phyloP scores from a whole-genome alignment of 1,140 invertebrate species.

The Parapsyche elsis region DNA sequence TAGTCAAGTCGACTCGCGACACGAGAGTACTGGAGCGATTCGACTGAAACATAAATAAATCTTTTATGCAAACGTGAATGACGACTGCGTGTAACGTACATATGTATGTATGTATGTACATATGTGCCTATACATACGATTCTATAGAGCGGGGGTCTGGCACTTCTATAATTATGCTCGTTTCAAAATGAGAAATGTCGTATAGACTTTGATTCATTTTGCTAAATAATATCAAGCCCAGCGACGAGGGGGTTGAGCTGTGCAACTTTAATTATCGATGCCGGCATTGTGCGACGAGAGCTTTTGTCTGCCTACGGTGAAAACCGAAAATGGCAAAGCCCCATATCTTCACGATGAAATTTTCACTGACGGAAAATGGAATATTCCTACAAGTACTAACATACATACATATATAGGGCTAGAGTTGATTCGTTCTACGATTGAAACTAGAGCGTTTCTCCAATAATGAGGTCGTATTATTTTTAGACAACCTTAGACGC shows the following conservation, averaged over 20 bases:
- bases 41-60: not conserved
- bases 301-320: not conserved
- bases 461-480: not conserved
- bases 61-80: too few relatives aligned
- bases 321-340: not conserved
- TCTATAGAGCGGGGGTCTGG: too few relatives aligned
- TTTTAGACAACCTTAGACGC: not conserved
- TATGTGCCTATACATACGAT: not conserved
- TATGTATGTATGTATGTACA: not conserved
- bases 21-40: not conserved
- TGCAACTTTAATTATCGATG: constrained; percentile 8
- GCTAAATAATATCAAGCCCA: not conserved
- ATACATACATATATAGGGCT: not conserved
- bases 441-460: not conserved
- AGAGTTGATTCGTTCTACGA: not conserved
- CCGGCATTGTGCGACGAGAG: not conserved
- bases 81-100: not conserved
- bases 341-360: not conserved
- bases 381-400: not conserved
- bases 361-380: not conserved
- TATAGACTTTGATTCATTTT: too few relatives aligned
- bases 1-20: not conserved
- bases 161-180: too few relatives aligned
- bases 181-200: too few relatives aligned
- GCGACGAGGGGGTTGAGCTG: not conserved